These are phyloP conservation scores for Aphidoletes aphidimyza DNA, from an alignment of 2,888 invertebrate genomes.

Conservation along the genomic window DNA sequence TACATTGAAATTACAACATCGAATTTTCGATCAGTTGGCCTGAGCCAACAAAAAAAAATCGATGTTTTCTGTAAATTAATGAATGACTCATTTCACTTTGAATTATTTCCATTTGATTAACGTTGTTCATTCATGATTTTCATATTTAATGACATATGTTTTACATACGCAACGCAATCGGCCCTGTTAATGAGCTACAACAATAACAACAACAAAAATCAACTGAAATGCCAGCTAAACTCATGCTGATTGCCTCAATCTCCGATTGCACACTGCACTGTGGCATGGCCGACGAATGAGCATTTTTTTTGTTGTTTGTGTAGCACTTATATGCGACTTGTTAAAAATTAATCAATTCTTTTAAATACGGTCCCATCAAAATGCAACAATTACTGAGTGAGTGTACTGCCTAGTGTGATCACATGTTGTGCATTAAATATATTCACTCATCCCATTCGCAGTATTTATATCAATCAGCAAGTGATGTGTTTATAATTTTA, in stretches of 20 bases:
- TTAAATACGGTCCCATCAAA: neutral
- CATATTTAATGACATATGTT: neutral
- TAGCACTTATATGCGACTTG: neutral
- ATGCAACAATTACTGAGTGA: no score
- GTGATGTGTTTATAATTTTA: conserved; percentile 25
- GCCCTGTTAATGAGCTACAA: neutral
- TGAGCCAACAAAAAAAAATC: no score
- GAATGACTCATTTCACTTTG: neutral
- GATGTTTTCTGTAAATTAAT: neutral
- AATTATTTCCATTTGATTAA: neutral
- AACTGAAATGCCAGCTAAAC: neutral
- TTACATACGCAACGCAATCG: neutral
- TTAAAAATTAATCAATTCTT: conserved; percentile 47
- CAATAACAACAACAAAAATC: no score
- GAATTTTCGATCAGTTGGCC: no score
- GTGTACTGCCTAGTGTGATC: neutral
- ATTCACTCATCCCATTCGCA: neutral
- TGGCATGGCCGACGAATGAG: no score
- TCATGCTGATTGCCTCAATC: neutral
- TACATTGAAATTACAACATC: no score
- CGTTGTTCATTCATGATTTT: neutral
- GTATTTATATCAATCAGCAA: conserved; percentile 31
- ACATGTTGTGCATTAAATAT: conserved; percentile 1
- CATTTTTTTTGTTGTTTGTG: no score
- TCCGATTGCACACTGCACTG: no score